Percentiles rank a stretch among this genome's conserved stretches.
These are phyloP conservation scores for Andricus grossulariae DNA, from an alignment of 1,140 invertebrate species.

Conservation along the genomic window DNA sequence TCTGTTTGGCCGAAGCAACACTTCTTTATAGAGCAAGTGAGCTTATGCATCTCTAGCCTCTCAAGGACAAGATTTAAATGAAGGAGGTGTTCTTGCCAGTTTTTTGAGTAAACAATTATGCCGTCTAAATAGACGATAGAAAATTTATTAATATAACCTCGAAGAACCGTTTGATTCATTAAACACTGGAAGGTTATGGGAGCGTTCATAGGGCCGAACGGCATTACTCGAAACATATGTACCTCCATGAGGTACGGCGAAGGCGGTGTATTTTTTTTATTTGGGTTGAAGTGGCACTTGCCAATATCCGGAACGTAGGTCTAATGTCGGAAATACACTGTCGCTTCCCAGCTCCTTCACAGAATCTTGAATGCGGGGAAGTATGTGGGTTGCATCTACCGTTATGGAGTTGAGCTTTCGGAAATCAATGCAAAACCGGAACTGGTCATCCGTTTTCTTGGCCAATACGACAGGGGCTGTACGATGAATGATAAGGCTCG, in stretches of 20 bases:
- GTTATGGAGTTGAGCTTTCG: conserved; percentile 36
- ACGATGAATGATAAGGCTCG: conserved; percentile 27
- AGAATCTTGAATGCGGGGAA: background rate
- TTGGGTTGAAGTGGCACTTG: too few species aligned
- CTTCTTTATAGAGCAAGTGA: conserved; percentile 24
- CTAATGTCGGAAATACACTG: conserved; percentile 20
- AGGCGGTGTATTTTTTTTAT: too few species aligned
- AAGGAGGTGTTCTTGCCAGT: conserved; percentile 31
- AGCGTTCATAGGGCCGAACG: conserved; percentile 19
- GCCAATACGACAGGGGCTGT: conserved; percentile 32
- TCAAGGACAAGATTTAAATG: conserved; percentile 45
- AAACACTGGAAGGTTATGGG: background rate
- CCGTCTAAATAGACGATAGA: conserved; percentile 58
- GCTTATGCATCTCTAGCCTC: conserved; percentile 33
- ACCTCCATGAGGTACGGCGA: background rate
- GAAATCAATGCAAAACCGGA: conserved; percentile 41
- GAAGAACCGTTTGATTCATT: conserved; percentile 22
- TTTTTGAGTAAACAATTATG: too few species aligned
- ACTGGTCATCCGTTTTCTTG: conserved; percentile 34
- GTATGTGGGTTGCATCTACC: background rate
- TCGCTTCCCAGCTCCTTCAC: conserved; percentile 39
- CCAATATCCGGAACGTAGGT: background rate
- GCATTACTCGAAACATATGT: conserved; percentile 35
- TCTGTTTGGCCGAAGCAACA: conserved; percentile 22
- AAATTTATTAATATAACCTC: conserved; percentile 34